Evolutionary conservation across 2,888 invertebrate genomes (phyloP), one percentile per base, ranked within the genome.

Genomic region (Cyrtodaria siliqua): DNA sequence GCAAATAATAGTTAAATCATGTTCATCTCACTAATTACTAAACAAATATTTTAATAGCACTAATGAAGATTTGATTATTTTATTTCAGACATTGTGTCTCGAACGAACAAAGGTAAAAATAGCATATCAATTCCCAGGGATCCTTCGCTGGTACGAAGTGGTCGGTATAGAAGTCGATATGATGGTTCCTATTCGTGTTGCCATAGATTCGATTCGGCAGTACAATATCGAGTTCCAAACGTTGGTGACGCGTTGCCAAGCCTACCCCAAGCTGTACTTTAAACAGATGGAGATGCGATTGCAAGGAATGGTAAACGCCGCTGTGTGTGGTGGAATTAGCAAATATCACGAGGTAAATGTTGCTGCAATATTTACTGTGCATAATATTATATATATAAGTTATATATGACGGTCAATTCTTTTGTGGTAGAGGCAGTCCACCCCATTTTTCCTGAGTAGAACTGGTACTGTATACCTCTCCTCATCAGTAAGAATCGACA

Each of bases 101-200:
- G 92, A 92, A 68, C 63, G 92, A 52, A 87, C 86, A n/a, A 85
- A 86, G 12, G 73, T 92, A 82, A 85, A 82, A 57, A 91, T 89
- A 1, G 71, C 76, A 14, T 84, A 87, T 69, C 87, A 87, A 29
- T 84, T 92, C 33, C 92, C 92, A 0, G 91, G 91, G n/a, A 90
- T 92, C 27, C 81, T 91, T 40, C 86, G 90, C 4, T 92, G 91
- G 92, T 91, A 90, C 63, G 91, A 92, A 60, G 97, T 98, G 0
- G 94, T 96, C 23, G 95, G 77, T 95, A 53, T 94, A 95, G 95
- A 95, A 60, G 95, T 96, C 0, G 96, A 96, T 90, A 96, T 96
- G 91, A 95, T 97, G 68, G 95, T 96, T 1, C 92, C 92, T 0
- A 86, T 92, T 18, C 83, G 87, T 68, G 84, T 87, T 1, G 92